Conservation (phyloP, 30 jellyfish, hydroid and myxozoan species). For the Pseudorhiza aurosa region DNA sequence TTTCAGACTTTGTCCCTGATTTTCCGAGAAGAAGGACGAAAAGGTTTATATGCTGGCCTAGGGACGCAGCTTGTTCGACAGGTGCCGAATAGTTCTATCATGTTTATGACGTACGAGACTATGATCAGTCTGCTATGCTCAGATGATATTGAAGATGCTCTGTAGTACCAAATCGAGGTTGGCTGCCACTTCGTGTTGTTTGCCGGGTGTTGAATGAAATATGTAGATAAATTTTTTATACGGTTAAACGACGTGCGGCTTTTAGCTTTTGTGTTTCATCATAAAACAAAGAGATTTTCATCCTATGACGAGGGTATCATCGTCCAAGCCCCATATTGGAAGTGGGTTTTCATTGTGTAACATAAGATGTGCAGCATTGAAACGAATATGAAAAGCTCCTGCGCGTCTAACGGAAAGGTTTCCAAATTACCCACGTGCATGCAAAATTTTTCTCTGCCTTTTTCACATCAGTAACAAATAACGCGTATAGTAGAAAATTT, state of each 20-base stretch:
- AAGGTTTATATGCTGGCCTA: conserved; percentile 92
- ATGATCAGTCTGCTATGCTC: conserved; percentile 77
- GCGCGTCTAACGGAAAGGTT: no score
- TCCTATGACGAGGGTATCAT: no score
- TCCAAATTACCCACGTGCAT: no score
- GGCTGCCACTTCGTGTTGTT: neutral
- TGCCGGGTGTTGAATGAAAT: neutral
- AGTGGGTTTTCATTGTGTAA: no score
- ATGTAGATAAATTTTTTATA: neutral
- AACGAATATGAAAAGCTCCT: no score
- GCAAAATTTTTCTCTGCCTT: no score
- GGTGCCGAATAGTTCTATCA: conserved; percentile 92
- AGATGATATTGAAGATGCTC: conserved; percentile 52
- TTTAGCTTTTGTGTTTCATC: neutral
- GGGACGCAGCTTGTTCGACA: conserved; percentile 93
- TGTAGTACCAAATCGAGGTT: neutral
- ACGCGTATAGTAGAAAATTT: no score
- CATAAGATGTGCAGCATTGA: no score
- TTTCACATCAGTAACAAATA: no score
- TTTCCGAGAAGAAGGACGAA: conserved; percentile 93
- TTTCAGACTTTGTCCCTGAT: conserved; percentile 83
- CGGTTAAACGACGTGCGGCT: neutral
- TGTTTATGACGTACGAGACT: conserved; percentile 92
- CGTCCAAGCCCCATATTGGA: no score
- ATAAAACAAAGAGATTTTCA: neutral